A percentile compares a stretch with the other conserved stretches of the same genome.
These are phyloP conservation scores for Podarcis raffonei DNA, from an alignment of 2,113 vertebrate genomes.

Conservation along the genomic window DNA sequence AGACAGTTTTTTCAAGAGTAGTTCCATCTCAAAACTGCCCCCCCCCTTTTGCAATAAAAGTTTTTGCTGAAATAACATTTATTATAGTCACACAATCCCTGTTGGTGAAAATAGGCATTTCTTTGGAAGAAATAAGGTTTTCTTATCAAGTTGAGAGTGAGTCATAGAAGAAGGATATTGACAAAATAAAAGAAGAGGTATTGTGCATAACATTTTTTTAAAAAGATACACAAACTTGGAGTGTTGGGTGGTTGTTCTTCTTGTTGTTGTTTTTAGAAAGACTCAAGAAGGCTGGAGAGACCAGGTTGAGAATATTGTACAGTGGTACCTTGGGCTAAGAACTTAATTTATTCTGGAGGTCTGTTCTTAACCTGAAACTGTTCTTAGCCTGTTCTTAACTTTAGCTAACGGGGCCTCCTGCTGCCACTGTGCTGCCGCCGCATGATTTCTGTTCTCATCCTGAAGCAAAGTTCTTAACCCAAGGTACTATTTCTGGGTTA, in stretches of 20 bases:
- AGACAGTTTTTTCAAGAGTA: neutral
- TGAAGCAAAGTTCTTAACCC: too few relatives aligned
- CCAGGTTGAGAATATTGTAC: conserved; percentile 9
- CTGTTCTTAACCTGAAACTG: too few relatives aligned
- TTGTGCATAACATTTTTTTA: conserved; percentile 9
- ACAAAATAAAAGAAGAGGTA: conserved; percentile 25
- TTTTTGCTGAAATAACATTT: neutral
- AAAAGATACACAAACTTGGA: neutral
- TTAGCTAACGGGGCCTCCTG: too few relatives aligned
- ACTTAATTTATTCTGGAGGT: too few relatives aligned
- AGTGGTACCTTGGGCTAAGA: too few relatives aligned
- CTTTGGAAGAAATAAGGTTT: neutral
- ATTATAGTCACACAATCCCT: neutral
- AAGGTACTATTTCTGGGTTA: too few relatives aligned
- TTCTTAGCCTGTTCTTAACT: too few relatives aligned
- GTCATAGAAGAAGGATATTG: neutral
- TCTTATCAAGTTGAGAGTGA: neutral
- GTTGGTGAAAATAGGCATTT: conserved; percentile 19
- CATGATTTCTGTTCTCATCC: too few relatives aligned
- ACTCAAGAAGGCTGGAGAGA: neutral
- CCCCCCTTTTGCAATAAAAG: neutral
- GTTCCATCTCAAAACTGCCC: neutral
- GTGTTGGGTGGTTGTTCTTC: neutral
- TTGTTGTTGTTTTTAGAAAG: neutral
- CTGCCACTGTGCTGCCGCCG: too few relatives aligned